Evolutionary conservation across 2,113 vertebrate species (phyloP), one percentile per base, ranked within the genome.

Genomic region (Ciconia stormi): DNA sequence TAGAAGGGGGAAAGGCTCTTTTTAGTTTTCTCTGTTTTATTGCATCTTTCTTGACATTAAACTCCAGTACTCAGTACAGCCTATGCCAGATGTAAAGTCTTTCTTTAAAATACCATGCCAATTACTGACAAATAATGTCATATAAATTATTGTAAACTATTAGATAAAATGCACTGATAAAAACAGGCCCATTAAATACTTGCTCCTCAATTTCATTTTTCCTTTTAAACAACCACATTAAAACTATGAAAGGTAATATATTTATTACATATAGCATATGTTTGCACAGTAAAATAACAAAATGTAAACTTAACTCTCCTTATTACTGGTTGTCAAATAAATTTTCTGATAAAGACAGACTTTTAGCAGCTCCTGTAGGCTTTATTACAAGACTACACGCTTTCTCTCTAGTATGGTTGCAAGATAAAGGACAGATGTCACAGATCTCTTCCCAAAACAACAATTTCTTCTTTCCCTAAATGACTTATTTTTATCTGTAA

Each of bases 41-140:
- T 94, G 89, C 95, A 91, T 95, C 92, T 93, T 96, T 79, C 92
- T 84, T 97, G 92, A 97, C 93, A 86, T 92, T 80, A 92, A 94
- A 82, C 69, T 83, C 79, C 5, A 9, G 53, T 44, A 71, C 50
- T 87, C 49, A 72, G 72, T 40, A 56, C 36, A 89, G 65, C 21
- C 21, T 52, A 89, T 91, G 93, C 86, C 87, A 96, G 93, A 96
- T 96, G 89, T 85, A 92, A 96, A 82, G 62, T 23, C 84, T 91
- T 91, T 78, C 90, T 87, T 74, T 66, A 84, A 93, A 95, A 84
- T 86, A 29, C 16, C 50, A 59, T 50, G 76, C 73, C 94, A 97
- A 77, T 95, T 93, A 78, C 94, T 92, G 92, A 90, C 86, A 96
- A 30, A 91, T 87, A 94, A 88, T 89, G 92, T 76, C 86, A 67